phyloP scores from a whole-genome alignment of 35 echinoderm and acorn worm species.

The Nesometra sesokonis region DNA sequence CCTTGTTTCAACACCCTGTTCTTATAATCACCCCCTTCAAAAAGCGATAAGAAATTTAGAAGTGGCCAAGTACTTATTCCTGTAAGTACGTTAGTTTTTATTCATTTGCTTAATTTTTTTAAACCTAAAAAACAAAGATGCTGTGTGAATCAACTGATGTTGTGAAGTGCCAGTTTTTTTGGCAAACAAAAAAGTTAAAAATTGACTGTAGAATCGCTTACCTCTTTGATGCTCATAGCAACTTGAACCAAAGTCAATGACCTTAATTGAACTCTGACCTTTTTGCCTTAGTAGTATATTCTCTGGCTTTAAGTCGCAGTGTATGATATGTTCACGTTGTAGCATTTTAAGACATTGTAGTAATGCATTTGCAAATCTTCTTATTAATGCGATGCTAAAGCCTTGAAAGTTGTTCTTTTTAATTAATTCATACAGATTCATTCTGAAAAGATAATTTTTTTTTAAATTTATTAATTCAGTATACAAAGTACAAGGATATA shows the following conservation, averaged over 20 bases:
- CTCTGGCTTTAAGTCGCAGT: constrained; percentile 90
- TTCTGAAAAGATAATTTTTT: constrained; percentile 28
- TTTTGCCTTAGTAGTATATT: constrained; percentile 86
- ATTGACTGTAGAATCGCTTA: constrained; percentile 6
- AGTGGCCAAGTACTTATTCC: no score
- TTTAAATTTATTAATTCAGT: no score
- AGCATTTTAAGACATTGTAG: constrained; percentile 67
- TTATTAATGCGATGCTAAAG: constrained; percentile 79
- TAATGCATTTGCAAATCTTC: constrained; percentile 69
- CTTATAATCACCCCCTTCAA: no score
- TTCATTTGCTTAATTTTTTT: no score
- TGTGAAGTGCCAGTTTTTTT: no score
- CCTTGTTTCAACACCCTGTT: no score
- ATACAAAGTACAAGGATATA: no score
- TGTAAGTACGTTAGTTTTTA: no score
- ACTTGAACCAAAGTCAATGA: constrained; percentile 94
- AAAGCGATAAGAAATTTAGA: no score
- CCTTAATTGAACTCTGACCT: constrained; percentile 90
- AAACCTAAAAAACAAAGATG: no score
- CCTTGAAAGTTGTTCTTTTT: constrained; percentile 99
- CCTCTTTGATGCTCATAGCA: constrained; percentile 97
- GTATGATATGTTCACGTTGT: constrained; percentile 73
- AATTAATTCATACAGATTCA: constrained; percentile 95
- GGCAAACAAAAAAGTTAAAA: not conserved
- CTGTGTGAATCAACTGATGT: no score